Percentiles rank a stretch among this genome's conserved stretches.
Conservation (phyloP, 2,888 invertebrate species). For the Pachymerium ferrugineum region DNA sequence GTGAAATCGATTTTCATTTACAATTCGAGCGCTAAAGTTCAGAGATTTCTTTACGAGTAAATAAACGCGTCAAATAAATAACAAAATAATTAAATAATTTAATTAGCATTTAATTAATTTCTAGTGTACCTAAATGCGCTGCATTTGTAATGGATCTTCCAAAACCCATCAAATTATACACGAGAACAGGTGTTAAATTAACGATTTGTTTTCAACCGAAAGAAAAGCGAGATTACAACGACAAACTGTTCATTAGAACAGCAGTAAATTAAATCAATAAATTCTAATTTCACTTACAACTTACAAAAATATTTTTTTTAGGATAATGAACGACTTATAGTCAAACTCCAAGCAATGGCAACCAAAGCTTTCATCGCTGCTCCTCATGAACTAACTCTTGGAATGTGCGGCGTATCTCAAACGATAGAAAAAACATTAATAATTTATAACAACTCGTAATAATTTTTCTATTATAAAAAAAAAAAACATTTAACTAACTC, state of each 20-base stretch:
- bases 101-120: neutral
- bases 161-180: neutral
- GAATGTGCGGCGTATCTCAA: neutral
- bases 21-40: neutral
- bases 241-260: slow-evolving; percentile 16
- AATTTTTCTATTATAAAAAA: no score
- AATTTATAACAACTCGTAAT: slow-evolving; percentile 3
- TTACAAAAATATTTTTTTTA: neutral
- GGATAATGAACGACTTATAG: neutral
- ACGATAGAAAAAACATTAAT: neutral
- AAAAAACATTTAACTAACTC: neutral
- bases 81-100: no score
- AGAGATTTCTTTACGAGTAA: slow-evolving; percentile 1
- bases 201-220: neutral
- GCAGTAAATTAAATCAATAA: neutral
- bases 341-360: neutral
- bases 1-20: neutral
- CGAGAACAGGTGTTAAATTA: neutral
- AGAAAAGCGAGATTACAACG: neutral
- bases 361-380: neutral
- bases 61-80: neutral
- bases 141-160: neutral
- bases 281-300: neutral
- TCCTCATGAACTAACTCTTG: neutral
- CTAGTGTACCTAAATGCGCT: neutral